A percentile compares a stretch with the other conserved stretches of the same genome.
These are phyloP conservation scores for Strix occidentalis DNA, from an alignment of 2,797 vertebrate species.

Conservation along the genomic window DNA sequence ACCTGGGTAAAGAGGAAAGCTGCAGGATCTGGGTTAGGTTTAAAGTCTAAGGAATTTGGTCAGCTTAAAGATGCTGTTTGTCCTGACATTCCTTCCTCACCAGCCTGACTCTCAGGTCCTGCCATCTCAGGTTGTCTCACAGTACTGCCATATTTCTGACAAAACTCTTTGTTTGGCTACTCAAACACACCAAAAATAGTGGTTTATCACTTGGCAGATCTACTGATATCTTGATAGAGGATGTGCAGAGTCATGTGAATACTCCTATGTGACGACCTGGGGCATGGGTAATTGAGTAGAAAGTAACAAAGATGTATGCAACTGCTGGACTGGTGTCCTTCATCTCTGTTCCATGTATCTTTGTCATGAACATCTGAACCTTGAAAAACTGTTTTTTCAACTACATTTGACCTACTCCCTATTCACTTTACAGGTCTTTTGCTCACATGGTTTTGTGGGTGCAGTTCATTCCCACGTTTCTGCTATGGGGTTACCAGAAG, in stretches of 20 bases:
- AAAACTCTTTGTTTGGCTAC: background rate
- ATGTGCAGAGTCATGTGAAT: background rate
- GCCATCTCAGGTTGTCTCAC: background rate
- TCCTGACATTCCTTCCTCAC: constrained; percentile 65
- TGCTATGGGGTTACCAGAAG: background rate
- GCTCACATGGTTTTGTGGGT: background rate
- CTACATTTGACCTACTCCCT: background rate
- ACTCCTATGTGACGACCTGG: background rate
- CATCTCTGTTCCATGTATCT: background rate
- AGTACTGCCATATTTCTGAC: background rate
- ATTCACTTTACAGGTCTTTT: background rate
- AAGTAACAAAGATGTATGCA: background rate
- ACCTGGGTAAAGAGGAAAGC: constrained; percentile 3
- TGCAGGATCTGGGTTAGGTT: background rate
- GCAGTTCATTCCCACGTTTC: background rate
- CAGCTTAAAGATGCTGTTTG: constrained; percentile 21
- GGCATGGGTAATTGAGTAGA: rapidly evolving
- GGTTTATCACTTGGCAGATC: background rate
- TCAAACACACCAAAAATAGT: background rate
- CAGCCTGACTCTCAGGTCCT: background rate
- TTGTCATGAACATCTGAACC: background rate
- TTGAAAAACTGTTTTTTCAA: background rate
- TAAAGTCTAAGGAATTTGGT: constrained; percentile 65
- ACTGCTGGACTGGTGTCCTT: background rate
- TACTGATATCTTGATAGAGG: background rate